A percentile compares a stretch with the other conserved stretches of the same genome.
Evolutionary conservation across 2,113 vertebrate genomes (phyloP).

Genomic region (Mesitornis unicolor): DNA sequence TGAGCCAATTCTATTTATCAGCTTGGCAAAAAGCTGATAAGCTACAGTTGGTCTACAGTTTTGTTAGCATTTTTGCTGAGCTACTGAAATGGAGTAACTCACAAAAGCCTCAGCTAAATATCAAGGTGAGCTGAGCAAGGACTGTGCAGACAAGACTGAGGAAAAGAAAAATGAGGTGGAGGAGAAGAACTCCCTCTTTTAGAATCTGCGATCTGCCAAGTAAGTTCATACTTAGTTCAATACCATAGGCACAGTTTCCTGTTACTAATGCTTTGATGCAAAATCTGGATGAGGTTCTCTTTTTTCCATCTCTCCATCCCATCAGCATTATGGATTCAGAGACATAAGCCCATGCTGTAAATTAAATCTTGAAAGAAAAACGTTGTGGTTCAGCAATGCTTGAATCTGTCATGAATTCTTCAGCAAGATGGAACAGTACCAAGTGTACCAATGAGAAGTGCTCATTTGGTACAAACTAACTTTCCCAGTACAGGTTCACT

Average conservation of each 20-base stretch:
- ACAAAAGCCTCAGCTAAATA: neutral
- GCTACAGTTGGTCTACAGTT: neutral
- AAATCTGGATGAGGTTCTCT: neutral
- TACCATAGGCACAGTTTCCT: neutral
- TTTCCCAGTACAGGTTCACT: neutral
- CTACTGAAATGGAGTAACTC: neutral
- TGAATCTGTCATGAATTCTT: neutral
- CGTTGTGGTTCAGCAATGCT: neutral
- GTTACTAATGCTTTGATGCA: neutral
- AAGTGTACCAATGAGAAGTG: too few relatives aligned
- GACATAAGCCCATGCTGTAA: neutral
- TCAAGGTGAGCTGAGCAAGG: neutral
- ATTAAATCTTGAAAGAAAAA: neutral
- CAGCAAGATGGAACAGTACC: neutral
- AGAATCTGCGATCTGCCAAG: neutral
- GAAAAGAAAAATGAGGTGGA: neutral
- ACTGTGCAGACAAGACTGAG: neutral
- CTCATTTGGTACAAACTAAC: neutral
- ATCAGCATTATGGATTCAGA: neutral
- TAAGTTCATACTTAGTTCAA: neutral
- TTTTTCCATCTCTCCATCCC: neutral
- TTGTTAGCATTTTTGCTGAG: slow-evolving; percentile 31
- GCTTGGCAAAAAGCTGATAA: slow-evolving; percentile 26
- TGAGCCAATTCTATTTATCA: slow-evolving; percentile 26
- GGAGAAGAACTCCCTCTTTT: neutral